These are phyloP conservation scores for Sitodiplosis mosellana DNA, from an alignment of 1,140 invertebrate genomes.

Conservation along the genomic window DNA sequence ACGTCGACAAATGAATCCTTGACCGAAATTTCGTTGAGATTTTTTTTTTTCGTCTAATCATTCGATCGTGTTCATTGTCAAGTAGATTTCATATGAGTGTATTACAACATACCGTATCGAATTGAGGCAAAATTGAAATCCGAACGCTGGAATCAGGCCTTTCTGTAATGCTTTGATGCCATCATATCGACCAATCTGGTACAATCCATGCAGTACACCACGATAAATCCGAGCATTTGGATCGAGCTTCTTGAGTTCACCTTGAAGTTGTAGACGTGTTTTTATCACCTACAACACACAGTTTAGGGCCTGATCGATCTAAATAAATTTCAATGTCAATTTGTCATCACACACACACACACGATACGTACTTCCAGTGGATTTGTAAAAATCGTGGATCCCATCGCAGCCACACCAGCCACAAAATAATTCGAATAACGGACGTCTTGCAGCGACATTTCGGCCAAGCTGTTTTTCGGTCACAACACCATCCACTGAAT, in stretches of 20 bases:
- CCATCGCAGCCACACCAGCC: slow-evolving; percentile 33
- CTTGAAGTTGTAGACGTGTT: slow-evolving; percentile 74
- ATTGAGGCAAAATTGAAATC: slow-evolving; percentile 29
- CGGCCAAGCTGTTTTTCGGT: too few relatives aligned
- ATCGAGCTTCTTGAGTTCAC: slow-evolving; percentile 55
- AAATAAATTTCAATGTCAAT: neutral
- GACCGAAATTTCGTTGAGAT: too few relatives aligned
- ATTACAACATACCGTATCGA: slow-evolving; percentile 2
- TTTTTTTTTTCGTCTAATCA: too few relatives aligned
- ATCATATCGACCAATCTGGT: slow-evolving; percentile 28
- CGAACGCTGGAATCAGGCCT: slow-evolving; percentile 59
- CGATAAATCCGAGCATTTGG: slow-evolving; percentile 17
- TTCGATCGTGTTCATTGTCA: too few relatives aligned
- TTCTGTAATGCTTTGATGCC: slow-evolving; percentile 54
- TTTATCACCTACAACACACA: slow-evolving; percentile 55
- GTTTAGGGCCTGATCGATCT: neutral
- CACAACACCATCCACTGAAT: too few relatives aligned
- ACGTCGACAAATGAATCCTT: too few relatives aligned
- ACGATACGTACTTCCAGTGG: slow-evolving; percentile 50
- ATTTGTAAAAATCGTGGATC: slow-evolving; percentile 38
- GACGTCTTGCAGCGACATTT: neutral
- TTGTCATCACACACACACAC: slow-evolving; percentile 6
- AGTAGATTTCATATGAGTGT: too few relatives aligned
- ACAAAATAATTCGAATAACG: slow-evolving; percentile 22
- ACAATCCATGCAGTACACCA: slow-evolving; percentile 15